A percentile compares a stretch with the other conserved stretches of the same genome.
Conservation (phyloP, 2,113 vertebrate species). For the Poeciliopsis prolifica region DNA sequence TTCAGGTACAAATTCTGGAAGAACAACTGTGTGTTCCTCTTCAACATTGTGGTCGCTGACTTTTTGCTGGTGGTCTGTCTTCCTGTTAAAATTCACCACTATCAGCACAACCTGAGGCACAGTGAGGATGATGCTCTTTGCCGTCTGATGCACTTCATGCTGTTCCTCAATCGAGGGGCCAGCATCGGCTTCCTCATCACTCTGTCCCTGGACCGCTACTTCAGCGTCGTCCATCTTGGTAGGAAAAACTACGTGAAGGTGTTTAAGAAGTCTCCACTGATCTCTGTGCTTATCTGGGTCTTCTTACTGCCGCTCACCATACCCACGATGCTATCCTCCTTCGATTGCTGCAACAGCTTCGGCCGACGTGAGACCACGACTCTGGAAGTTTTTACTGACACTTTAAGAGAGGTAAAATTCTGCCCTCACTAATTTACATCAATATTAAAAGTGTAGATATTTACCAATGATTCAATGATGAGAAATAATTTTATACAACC, state of each 20-base stretch:
- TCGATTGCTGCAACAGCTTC: conserved; percentile 75
- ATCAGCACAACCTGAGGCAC: conserved; percentile 56
- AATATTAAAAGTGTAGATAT: no score
- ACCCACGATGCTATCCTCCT: conserved; percentile 72
- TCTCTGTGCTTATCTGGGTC: conserved; percentile 76
- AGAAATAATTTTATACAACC: no score
- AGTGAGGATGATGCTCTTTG: conserved; percentile 58
- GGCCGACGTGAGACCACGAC: not conserved
- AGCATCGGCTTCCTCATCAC: conserved; percentile 82
- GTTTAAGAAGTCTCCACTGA: conserved; percentile 58
- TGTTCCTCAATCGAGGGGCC: conserved; percentile 80
- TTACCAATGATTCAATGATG: no score
- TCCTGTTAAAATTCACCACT: conserved; percentile 76
- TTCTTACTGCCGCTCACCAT: conserved; percentile 69
- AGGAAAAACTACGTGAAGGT: conserved; percentile 68
- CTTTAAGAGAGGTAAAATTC: conserved; percentile 53
- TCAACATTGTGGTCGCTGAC: conserved; percentile 82
- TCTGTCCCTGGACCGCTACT: conserved; percentile 82
- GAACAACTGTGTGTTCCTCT: conserved; percentile 82
- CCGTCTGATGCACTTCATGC: conserved; percentile 76
- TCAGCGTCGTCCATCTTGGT: conserved; percentile 80
- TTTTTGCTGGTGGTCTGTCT: conserved; percentile 81
- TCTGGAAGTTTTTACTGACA: conserved; percentile 37
- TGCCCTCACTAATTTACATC: no score
- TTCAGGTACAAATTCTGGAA: conserved; percentile 81